Evolutionary conservation across 2,113 vertebrate species (phyloP).

Genomic region (Xenotilapia leptura): DNA sequence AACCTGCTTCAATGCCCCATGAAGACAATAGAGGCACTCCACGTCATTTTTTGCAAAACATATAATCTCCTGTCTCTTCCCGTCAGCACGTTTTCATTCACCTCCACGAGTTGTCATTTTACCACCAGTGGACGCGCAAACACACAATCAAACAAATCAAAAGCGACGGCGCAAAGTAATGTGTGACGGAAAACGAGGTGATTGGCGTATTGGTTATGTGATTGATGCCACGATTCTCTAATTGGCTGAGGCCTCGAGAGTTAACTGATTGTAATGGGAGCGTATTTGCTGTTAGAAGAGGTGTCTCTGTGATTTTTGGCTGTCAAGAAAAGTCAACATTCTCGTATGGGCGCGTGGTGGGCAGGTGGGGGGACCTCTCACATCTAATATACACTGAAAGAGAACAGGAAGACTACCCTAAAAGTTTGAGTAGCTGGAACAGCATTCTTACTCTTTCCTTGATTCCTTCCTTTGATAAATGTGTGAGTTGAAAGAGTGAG

Average conservation of each 20-base stretch:
- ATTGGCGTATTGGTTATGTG: constrained; percentile 18
- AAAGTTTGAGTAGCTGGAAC: not conserved
- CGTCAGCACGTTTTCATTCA: constrained; percentile 15
- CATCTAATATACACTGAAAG: constrained; percentile 3
- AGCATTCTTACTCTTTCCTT: constrained; percentile 29
- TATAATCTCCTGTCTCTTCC: constrained; percentile 10
- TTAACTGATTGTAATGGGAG: constrained; percentile 25
- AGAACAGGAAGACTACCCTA: not conserved
- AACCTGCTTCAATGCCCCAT: not conserved
- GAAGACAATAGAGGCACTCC: not conserved
- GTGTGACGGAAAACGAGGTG: constrained; percentile 21
- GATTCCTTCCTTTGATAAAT: constrained; percentile 23
- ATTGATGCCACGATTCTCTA: constrained; percentile 7
- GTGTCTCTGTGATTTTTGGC: constrained; percentile 16
- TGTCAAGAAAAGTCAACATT: constrained; percentile 14
- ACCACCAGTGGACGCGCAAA: not conserved
- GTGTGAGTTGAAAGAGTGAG: constrained; percentile 42
- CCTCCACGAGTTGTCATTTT: not conserved
- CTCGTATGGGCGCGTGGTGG: not conserved
- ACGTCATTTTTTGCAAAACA: not conserved
- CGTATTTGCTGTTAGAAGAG: constrained; percentile 9
- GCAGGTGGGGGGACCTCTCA: not conserved
- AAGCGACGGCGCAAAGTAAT: not conserved
- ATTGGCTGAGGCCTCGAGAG: not conserved
- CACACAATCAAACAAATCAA: not conserved